Base-by-base conservation (phyloP, 92 coral and sea anemone species). In the Phenganax stokvisi region DNA sequence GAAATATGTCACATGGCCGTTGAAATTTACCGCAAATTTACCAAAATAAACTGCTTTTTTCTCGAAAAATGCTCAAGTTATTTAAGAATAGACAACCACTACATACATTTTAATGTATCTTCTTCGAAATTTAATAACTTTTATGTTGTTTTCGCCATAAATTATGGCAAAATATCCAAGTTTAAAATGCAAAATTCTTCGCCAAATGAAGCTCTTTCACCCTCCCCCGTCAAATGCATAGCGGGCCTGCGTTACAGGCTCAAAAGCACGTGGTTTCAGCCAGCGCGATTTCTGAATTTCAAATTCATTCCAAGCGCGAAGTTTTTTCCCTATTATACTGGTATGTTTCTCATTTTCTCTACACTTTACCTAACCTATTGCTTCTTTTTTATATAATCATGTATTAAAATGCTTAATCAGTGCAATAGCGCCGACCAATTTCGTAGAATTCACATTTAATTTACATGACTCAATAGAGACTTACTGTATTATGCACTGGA, bases 261-360 rank as follows among this genome's bases (percentile, higher is more conserved):
- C 81, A 15, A 56, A 57, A 25, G 69, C 28, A 55, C 64, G 53
- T 75, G 7, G 25, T 15, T 54, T 59, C 54, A 27, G 1, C 60
- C 69, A 70, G 81, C 81, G 81, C 69, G 81, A 76, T 64, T 57
- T 76, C 81, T 57, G 70, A 76, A 76, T 76, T 76, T 44, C 16
- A 2, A 57, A 57, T 51, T 57, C 12, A 37, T 44, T 52, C 44
- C 3, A 31, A 76, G 10, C 53, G 81, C 64, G 57, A 37, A 25
- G 29, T 75, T 56, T 56, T 20, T 8, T 57, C 57, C 17, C 52
- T 20, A 29, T 16, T 55, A 7, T n/a, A 12, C 13, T 2, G 81
- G 81, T 76, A 58, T 11, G 81, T 30, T 30, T 57, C 54, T 13
- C 44, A 12, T 9, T 59, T 8, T 20, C 6, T 30, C 71, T 15